phyloP scores from a whole-genome alignment of 1,140 invertebrate species.

The Arctopsyche grandis region DNA sequence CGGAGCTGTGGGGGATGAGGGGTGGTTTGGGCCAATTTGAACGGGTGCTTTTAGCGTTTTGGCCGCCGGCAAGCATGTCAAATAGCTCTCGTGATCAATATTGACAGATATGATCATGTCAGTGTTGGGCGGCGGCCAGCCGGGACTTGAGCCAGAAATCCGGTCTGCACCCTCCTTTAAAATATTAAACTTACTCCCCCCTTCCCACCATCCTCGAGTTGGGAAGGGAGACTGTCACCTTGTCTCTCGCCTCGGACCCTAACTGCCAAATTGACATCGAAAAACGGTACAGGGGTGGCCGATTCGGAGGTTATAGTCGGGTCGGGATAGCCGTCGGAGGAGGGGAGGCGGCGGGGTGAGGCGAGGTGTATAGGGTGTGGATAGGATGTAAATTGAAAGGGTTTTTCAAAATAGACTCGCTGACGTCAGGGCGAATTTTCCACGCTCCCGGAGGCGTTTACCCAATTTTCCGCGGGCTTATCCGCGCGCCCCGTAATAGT shows the following conservation, averaged over 20 bases:
- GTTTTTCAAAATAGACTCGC: conserved; percentile 29
- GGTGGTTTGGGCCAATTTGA: conserved; percentile 34
- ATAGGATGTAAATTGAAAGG: conserved; percentile 17
- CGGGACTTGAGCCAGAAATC: conserved; percentile 38
- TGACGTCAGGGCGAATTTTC: conserved; percentile 28
- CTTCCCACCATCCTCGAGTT: not conserved
- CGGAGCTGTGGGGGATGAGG: not conserved
- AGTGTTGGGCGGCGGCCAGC: conserved; percentile 45
- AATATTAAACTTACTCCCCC: conserved; percentile 12
- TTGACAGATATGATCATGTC: conserved; percentile 52
- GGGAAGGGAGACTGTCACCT: too few relatives aligned
- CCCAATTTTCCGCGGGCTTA: conserved; percentile 30
- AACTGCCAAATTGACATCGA: not conserved
- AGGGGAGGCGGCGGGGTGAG: not conserved
- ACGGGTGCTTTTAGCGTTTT: conserved; percentile 40
- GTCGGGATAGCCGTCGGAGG: not conserved
- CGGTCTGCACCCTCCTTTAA: conserved; percentile 2
- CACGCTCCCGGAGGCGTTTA: conserved; percentile 31
- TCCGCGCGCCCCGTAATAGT: conserved; percentile 15
- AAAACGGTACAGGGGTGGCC: too few relatives aligned
- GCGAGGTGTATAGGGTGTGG: too few relatives aligned
- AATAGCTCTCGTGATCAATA: conserved; percentile 50
- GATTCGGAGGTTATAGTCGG: not conserved
- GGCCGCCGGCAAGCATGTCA: conserved; percentile 47
- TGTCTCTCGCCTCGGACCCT: not conserved